These are phyloP conservation scores for Camarhynchus parvulus DNA, from an alignment of 2,113 vertebrate genomes.

Conservation along the genomic window DNA sequence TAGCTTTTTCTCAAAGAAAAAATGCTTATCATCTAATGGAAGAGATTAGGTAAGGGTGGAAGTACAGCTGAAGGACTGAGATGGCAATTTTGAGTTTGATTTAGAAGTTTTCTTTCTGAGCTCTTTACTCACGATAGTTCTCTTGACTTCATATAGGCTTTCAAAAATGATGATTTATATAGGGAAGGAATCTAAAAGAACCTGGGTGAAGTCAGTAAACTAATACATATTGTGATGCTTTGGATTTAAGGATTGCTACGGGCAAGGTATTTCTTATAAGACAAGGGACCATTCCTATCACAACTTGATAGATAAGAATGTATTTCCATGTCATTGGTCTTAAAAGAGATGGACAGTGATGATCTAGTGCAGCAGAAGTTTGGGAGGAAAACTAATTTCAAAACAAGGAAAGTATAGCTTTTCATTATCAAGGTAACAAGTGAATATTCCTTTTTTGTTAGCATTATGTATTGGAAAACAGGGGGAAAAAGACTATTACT, in stretches of 20 bases:
- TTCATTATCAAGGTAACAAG: not conserved
- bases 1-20: not conserved
- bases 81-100: not conserved
- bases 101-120: not conserved
- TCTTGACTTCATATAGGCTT: not conserved
- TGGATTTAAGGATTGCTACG: not conserved
- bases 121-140: not conserved
- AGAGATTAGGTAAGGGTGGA: not conserved
- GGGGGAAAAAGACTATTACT: fast-evolving
- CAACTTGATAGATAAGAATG: not conserved
- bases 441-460: not conserved
- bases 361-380: not conserved
- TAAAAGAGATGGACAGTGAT: not conserved
- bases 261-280: not conserved
- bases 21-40: not conserved
- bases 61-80: not conserved
- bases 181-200: not conserved
- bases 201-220: not conserved
- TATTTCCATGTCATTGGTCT: not conserved
- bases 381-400: not conserved
- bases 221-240: not conserved
- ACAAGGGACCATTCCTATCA: not conserved
- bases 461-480: not conserved
- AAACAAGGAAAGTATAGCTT: not conserved
- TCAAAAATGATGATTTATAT: not conserved